Evolutionary conservation across 2,797 vertebrate species (phyloP).

Genomic region (Apogon hyalosoma): DNA sequence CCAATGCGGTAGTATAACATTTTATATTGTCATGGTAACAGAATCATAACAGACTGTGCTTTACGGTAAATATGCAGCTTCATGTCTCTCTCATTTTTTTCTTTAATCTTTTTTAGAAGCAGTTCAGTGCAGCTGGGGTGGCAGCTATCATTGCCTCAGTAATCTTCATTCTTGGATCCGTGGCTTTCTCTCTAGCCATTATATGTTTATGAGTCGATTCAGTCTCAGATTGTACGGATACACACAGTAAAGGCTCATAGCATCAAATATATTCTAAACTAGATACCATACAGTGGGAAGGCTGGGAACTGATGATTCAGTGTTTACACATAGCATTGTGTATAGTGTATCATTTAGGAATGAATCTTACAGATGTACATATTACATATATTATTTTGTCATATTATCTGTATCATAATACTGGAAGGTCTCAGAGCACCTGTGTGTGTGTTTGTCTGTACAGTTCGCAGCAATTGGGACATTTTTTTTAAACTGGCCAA

Average conservation of each 20-base stretch:
- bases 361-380: too few species aligned
- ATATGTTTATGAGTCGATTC: slow-evolving; percentile 14
- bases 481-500: too few species aligned
- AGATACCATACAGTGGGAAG: too few species aligned
- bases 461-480: too few species aligned
- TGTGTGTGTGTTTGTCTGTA: too few species aligned
- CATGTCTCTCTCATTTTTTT: background rate
- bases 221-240: background rate
- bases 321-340: background rate
- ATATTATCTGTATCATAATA: too few species aligned
- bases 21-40: background rate
- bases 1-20: too few species aligned
- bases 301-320: background rate
- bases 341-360: too few species aligned
- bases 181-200: slow-evolving; percentile 36
- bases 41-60: background rate
- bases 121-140: rapidly evolving
- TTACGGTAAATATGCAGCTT: background rate
- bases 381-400: too few species aligned
- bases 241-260: too few species aligned
- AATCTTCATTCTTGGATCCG: slow-evolving; percentile 12
- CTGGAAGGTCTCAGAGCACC: too few species aligned
- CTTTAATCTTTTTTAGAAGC: slow-evolving; percentile 31
- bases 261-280: background rate
- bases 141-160: background rate